These are phyloP conservation scores for Holothuria leucospilota DNA, from an alignment of 53 echinoderm and acorn worm species.

Conservation along the genomic window DNA sequence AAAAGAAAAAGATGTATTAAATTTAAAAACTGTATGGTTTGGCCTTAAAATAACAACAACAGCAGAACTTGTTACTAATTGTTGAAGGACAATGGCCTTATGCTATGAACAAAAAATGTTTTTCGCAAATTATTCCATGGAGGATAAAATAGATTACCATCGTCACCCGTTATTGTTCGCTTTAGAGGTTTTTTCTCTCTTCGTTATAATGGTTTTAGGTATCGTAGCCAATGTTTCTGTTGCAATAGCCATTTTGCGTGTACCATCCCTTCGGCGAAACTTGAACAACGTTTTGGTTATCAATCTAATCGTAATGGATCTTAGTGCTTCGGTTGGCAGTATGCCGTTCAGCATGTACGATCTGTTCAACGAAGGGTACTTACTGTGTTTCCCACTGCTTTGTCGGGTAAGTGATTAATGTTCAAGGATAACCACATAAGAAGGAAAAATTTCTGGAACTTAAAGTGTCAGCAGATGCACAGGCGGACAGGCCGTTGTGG, in stretches of 20 bases:
- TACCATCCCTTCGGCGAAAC: background rate
- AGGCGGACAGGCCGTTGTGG: too few relatives aligned
- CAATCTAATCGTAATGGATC: conserved; percentile 2
- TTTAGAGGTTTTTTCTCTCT: background rate
- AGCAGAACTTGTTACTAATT: too few relatives aligned
- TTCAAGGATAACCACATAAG: too few relatives aligned
- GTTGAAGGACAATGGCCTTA: too few relatives aligned
- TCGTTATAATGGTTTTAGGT: background rate
- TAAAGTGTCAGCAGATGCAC: too few relatives aligned
- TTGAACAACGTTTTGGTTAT: conserved; percentile 1
- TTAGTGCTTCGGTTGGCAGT: background rate
- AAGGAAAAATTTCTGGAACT: too few relatives aligned
- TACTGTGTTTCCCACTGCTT: background rate
- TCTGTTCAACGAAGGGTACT: background rate
- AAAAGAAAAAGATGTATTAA: too few relatives aligned
- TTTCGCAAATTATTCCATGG: too few relatives aligned
- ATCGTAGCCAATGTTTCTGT: background rate
- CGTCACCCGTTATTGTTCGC: background rate
- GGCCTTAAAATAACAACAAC: too few relatives aligned
- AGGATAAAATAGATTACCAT: background rate
- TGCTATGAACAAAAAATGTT: too few relatives aligned
- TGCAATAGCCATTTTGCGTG: conserved; percentile 11
- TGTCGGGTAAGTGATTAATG: conserved; percentile 1
- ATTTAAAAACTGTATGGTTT: too few relatives aligned
- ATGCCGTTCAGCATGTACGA: conserved; percentile 8